Base-by-base conservation (phyloP, 2,113 vertebrate genomes). In the Pagrus major region DNA sequence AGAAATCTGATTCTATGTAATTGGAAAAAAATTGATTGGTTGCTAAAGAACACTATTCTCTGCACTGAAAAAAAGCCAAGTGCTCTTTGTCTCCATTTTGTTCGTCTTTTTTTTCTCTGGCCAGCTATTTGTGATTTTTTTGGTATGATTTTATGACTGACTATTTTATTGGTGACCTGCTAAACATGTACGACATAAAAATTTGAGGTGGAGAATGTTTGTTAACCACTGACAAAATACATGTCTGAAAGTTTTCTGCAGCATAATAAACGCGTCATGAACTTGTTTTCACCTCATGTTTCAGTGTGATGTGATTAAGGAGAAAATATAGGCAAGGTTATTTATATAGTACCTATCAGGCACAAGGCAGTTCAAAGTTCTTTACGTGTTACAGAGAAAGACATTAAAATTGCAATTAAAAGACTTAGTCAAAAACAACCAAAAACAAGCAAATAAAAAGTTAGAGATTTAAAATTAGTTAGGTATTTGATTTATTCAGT, bases 241-340 rank as follows among this genome's bases (percentile, higher is more conserved):
- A 72, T 78, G 75, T 88, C 54, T 88, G 72, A 76, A 81, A 46
- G 55, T 84, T 83, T 63, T 33, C 72, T 89, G 63, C 76, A 85
- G 83, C 68, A 69, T 49, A 94, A 93, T 92, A 94, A 93, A 90
- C 27, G 51, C 27, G 51, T 85, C 29, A 72, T 42, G 59, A 71
- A 71, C 9, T 31, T 49, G 58, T 77, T 71, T 71, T 59, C 49
- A 79, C 52, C 42, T 81, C 6, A 20, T 69, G 23, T 47, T 42
- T 84, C 39, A 27, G 6, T 52, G 10, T 82, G 12, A 23, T 42
- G 6, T 61, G 5, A 51, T 42, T 4, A 0, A 25, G 1, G 3
- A 71, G 29, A 20, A 2, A 31, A 18, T 31, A 25, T 18, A 42
- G 15, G 41, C 12, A 42, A 15, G n/a, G n/a, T n/a, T n/a, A n/a